Evolutionary conservation across 2,888 invertebrate species (phyloP), one percentile per base, ranked within the genome.

Genomic region (Cephus spinipes): DNA sequence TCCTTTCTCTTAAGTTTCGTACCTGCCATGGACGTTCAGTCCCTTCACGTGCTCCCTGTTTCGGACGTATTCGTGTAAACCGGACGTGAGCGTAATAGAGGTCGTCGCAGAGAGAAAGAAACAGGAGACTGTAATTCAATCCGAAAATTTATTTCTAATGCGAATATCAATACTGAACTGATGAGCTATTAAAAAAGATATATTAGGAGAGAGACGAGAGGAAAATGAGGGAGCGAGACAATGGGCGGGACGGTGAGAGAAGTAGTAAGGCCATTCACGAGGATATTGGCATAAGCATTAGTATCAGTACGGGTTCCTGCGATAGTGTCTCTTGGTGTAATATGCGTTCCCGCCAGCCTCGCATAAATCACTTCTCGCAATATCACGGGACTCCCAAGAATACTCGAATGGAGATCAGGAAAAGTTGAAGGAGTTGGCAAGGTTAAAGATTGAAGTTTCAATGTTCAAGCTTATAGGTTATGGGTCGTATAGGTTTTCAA

Each of bases 331-430:
- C 82, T 85, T 82, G 82, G 81, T 83, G 87, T 86, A 89, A 88
- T 88, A 88, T 90, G 88, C 85, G 86, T 86, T 87, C 85, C 84
- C 85, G 86, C 87, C 86, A 85, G 82, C 84, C 86, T 83, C 84
- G 85, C 87, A 88, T 90, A 89, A 89, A 90, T 90, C 89, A 89
- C 87, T 88, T 88, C 83, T 86, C 86, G 89, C 86, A 89, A 89
- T 89, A 90, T 89, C 89, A 89, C 87, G 86, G 86, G 83, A 81
- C 75, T 76, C 75, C 75, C 76, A 79, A 75, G 77, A 75, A 40
- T 15, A 40, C 15, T 40, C 4, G 23, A 23, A 23, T 15, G 55
- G 55, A 55, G 55, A 55, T 55, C 23, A 9, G 23, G 23, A 55
- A 55, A 55, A 55, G 55, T 55, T 55, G 55, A 55, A 55, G 40